Evolutionary conservation across 2,888 invertebrate species (phyloP).

Genomic region (Torymus tubicola): DNA sequence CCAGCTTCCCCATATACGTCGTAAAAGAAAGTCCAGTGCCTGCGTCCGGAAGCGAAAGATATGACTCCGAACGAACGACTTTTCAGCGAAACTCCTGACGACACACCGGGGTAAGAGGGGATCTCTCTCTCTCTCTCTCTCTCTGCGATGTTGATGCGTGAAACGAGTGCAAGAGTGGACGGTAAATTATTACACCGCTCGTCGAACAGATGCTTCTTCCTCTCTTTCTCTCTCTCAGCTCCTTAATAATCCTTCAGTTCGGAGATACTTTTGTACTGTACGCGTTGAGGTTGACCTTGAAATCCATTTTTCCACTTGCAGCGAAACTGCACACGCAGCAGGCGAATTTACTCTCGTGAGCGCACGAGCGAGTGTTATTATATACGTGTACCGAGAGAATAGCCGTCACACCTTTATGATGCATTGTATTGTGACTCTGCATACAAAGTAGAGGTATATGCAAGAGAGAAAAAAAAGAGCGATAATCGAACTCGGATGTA

Average conservation of each 20-base stretch:
- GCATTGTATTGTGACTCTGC: too few species aligned
- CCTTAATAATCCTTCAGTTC: conserved; percentile 40
- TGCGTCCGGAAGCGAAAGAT: neutral
- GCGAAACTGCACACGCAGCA: neutral
- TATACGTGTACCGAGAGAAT: neutral
- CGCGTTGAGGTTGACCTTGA: conserved; percentile 48
- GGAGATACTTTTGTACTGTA: conserved; percentile 20
- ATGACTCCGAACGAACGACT: conserved; percentile 26
- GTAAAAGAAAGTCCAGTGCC: neutral
- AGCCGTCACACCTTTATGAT: too few species aligned
- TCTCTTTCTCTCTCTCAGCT: neutral
- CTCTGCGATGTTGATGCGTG: neutral
- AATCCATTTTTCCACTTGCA: conserved; percentile 55
- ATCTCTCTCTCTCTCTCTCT: too few species aligned
- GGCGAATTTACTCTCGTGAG: conserved; percentile 49
- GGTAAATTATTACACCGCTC: conserved; percentile 45
- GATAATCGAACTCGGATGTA: neutral
- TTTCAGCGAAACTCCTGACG: conserved; percentile 39
- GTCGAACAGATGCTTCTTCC: conserved; percentile 50
- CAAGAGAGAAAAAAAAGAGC: neutral
- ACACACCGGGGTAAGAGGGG: neutral
- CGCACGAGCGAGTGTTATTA: neutral
- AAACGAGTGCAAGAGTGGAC: conserved; percentile 41
- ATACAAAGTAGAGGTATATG: too few species aligned
- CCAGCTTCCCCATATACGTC: too few species aligned